These are phyloP conservation scores for Stratiomys singularior DNA, from an alignment of 2,888 invertebrate genomes.

Conservation along the genomic window DNA sequence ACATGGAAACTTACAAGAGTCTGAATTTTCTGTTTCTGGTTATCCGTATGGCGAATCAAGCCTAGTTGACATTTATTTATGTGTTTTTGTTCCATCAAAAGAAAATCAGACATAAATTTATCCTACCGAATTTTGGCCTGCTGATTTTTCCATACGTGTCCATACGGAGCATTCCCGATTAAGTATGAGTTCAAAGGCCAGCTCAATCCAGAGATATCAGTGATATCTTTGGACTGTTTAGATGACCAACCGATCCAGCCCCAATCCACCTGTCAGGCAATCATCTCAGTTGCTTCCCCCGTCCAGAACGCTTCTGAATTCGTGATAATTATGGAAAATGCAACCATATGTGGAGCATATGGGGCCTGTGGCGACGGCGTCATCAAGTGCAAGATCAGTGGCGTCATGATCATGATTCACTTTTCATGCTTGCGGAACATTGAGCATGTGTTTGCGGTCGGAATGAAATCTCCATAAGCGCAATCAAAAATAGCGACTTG, in stretches of 20 bases:
- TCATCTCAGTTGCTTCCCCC: not conserved
- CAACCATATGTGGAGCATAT: constrained; percentile 32
- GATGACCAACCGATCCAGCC: not conserved
- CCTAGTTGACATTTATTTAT: not conserved
- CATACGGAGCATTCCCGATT: not conserved
- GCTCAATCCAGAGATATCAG: not conserved
- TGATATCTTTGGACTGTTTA: not conserved
- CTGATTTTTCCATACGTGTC: too few relatives aligned
- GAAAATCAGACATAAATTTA: constrained; percentile 2
- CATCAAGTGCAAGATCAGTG: constrained; percentile 43
- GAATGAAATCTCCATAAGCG: not conserved
- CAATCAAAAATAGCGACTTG: not conserved
- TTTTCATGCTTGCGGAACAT: not conserved
- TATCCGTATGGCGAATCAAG: not conserved
- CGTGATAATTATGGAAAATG: constrained; percentile 1
- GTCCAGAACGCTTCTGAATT: not conserved
- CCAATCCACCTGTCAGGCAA: not conserved
- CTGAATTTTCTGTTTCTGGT: constrained; percentile 9
- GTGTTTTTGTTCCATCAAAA: not conserved
- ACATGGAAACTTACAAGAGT: constrained; percentile 7
- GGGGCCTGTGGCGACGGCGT: not conserved
- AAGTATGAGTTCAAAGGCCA: not conserved
- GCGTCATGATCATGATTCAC: constrained; percentile 36
- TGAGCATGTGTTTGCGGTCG: not conserved
- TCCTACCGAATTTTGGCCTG: not conserved